These are phyloP conservation scores for Acinonyx jubatus DNA, from an alignment of 2,113 vertebrate species.

Conservation along the genomic window DNA sequence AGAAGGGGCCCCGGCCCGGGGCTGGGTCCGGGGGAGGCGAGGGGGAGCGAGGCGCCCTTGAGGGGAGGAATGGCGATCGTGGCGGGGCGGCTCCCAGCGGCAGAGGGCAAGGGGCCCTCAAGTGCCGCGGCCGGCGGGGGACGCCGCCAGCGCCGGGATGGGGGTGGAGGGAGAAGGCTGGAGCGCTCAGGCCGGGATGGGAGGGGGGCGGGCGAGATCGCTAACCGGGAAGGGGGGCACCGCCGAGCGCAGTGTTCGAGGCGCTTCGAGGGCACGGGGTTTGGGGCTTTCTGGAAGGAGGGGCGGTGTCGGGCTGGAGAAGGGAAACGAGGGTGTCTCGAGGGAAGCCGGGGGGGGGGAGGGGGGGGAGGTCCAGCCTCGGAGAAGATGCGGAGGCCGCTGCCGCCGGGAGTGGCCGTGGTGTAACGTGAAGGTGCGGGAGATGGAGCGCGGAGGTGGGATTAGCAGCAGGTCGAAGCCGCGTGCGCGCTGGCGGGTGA, in stretches of 20 bases:
- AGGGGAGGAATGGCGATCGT: background rate
- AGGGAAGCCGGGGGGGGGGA: background rate
- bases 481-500: background rate
- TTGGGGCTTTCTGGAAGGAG: background rate
- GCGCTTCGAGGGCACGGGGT: background rate
- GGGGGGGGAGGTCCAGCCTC: background rate
- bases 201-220: background rate
- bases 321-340: conserved; percentile 22
- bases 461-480: conserved; percentile 58
- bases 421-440: conserved; percentile 34
- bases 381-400: background rate
- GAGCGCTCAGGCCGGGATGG: background rate
- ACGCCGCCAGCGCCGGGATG: background rate
- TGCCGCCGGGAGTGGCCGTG: conserved; percentile 4
- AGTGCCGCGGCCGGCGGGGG: background rate
- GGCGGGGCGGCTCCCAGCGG: background rate
- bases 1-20: background rate
- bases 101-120: background rate
- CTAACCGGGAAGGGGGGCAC: background rate
- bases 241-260: background rate
- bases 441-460: background rate
- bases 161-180: too few species aligned
- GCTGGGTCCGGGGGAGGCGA: background rate
- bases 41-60: background rate
- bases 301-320: background rate